Percentiles rank a stretch among this genome's conserved stretches.
Evolutionary conservation across 2,888 invertebrate genomes (phyloP).

Genomic region (Drosophila seclusa): DNA sequence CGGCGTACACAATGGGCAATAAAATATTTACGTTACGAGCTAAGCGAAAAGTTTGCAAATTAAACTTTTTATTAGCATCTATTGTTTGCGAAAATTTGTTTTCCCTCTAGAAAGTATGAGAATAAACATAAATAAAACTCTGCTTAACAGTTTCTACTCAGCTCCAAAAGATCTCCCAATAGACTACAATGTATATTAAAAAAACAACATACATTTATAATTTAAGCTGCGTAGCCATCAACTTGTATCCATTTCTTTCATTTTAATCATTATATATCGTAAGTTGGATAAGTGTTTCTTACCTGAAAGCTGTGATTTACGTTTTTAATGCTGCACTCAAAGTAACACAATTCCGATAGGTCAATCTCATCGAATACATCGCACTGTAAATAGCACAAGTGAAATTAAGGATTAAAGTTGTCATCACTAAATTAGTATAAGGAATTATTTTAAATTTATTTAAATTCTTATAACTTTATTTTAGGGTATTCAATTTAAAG

Average conservation of each 20-base stretch:
- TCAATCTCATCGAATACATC: conserved; percentile 95
- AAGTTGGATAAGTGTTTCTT: conserved; percentile 62
- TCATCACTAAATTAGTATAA: not conserved
- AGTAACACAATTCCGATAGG: conserved; percentile 92
- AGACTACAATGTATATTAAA: not conserved
- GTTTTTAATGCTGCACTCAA: conserved; percentile 95
- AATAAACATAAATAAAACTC: not conserved
- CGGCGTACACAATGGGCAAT: conserved; percentile 15
- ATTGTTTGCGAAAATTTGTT: conserved; percentile 10
- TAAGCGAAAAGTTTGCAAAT: conserved; percentile 42
- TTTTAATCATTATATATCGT: not conserved
- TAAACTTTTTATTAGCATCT: conserved; percentile 32
- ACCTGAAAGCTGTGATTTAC: conserved; percentile 95
- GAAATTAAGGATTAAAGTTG: conserved; percentile 2
- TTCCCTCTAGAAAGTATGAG: not conserved
- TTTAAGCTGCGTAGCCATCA: not conserved
- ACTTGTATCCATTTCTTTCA: not conserved
- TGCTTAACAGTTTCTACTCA: too few relatives aligned
- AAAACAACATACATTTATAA: not conserved
- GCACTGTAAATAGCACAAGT: conserved; percentile 87
- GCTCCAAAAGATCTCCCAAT: not conserved
- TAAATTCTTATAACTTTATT: too few relatives aligned
- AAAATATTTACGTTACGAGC: conserved; percentile 17
- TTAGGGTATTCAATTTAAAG: not conserved
- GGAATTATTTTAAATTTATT: not conserved